phyloP scores from a whole-genome alignment of 2,888 invertebrate species.

The Synanthedon myopaeformis region DNA sequence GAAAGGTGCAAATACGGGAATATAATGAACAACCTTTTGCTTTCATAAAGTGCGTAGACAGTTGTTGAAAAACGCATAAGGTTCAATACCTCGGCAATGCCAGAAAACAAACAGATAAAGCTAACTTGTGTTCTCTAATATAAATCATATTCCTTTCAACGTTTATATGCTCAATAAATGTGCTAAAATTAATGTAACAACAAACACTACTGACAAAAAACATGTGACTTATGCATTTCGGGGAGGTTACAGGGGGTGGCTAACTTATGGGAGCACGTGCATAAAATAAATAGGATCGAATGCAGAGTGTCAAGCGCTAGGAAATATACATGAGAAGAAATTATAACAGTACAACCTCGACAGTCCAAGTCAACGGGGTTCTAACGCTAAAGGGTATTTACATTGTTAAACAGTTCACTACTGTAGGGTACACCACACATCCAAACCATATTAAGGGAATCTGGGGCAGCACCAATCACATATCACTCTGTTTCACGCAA shows the following conservation, averaged over 20 bases:
- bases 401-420: conserved; percentile 43
- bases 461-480: conserved; percentile 70
- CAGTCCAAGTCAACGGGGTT: conserved; percentile 38
- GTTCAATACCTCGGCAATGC: conserved; percentile 57
- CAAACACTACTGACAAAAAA: conserved; percentile 27
- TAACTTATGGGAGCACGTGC: conserved; percentile 14
- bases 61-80: conserved; percentile 31
- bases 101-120: conserved; percentile 72
- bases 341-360: conserved; percentile 35
- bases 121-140: conserved; percentile 31
- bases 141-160: conserved; percentile 21
- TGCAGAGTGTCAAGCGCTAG: conserved; percentile 35
- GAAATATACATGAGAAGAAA: conserved; percentile 33
- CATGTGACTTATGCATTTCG: conserved; percentile 9
- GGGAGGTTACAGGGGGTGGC: conserved; percentile 9
- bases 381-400: conserved; percentile 31
- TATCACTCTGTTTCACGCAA: conserved; percentile 49
- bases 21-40: conserved; percentile 22
- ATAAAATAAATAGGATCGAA: conserved; percentile 11
- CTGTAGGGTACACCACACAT: conserved; percentile 48
- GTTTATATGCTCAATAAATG: conserved; percentile 14
- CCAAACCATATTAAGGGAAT: conserved; percentile 42
- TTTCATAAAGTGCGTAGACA: conserved; percentile 32
- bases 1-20: conserved; percentile 55
- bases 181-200: conserved; percentile 25